Evolutionary conservation across 2,797 vertebrate genomes (phyloP).

Genomic region (Momotus momota): DNA sequence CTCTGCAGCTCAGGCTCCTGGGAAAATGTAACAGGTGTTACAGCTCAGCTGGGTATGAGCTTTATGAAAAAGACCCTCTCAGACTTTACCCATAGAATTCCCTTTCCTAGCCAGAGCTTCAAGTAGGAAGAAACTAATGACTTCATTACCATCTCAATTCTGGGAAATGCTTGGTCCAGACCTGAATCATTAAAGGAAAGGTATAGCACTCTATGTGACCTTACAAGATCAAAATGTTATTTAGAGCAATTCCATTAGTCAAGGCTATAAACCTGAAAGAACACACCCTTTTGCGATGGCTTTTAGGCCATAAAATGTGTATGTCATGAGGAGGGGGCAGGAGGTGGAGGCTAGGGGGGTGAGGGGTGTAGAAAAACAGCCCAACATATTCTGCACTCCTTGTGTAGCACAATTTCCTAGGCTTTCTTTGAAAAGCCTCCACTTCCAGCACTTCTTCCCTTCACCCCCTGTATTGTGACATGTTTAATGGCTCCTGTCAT

Average conservation of each 20-base stretch:
- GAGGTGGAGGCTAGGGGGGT: neutral
- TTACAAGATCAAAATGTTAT: slow-evolving; percentile 83
- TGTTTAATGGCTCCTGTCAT: slow-evolving; percentile 54
- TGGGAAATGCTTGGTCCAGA: slow-evolving; percentile 83
- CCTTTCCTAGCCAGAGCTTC: slow-evolving; percentile 80
- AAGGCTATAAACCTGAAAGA: slow-evolving; percentile 77
- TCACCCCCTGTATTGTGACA: slow-evolving; percentile 55
- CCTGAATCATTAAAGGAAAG: slow-evolving; percentile 84
- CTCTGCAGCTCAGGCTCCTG: slow-evolving; percentile 82
- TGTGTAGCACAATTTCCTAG: slow-evolving; percentile 41
- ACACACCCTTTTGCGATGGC: slow-evolving; percentile 67
- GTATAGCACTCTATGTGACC: slow-evolving; percentile 83
- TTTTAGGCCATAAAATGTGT: slow-evolving; percentile 61
- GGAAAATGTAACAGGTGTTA: slow-evolving; percentile 93
- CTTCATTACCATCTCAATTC: slow-evolving; percentile 89
- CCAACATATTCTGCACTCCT: slow-evolving; percentile 47
- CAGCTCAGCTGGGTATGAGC: slow-evolving; percentile 81
- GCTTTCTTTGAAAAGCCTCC: slow-evolving; percentile 48
- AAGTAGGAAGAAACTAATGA: slow-evolving; percentile 88
- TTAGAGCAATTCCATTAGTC: slow-evolving; percentile 82
- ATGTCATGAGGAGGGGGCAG: neutral
- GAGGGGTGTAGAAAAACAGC: neutral
- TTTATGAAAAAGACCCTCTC: slow-evolving; percentile 82
- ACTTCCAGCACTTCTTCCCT: slow-evolving; percentile 52
- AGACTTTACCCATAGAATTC: slow-evolving; percentile 82